Base-by-base conservation (phyloP, 2,888 invertebrate genomes). In the Scaptodrosophila latifasciaeformis region DNA sequence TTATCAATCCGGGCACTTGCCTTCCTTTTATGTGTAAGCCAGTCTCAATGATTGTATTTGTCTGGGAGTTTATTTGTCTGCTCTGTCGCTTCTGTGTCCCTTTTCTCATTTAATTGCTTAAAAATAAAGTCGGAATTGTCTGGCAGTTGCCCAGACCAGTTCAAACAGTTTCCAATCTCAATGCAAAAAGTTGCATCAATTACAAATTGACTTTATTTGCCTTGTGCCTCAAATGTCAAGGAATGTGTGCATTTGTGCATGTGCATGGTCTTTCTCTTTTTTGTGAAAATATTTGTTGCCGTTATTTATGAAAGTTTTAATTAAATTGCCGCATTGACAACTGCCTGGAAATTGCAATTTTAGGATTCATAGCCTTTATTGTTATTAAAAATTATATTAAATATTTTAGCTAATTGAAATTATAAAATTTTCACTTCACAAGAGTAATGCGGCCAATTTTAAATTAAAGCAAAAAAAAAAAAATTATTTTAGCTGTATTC, bases 271-370 rank as follows among this genome's bases (percentile, higher is more conserved):
- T 7, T 10, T 17, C 10, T 31, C 13, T 34, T 5, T n/a, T n/a
- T 13, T 18, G 2, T 2, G 30, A 9, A 19, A 9, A 12, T 17
- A 30, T 43, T 43, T n/a, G n/a, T n/a, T 35, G 17, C 31, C n/a
- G 13, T 21, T 17, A 50, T 50, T 50, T 50, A 50, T 44, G 44
- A 35, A 50, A 44, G 34, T 44, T 44, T 50, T 50, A 50, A 50
- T 50, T 50, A 50, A 49, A 49, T 19, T 24, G 3, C 24, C 24
- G n/a, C n/a, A n/a, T n/a, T n/a, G n/a, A n/a, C n/a, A n/a, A n/a
- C n/a, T n/a, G n/a, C n/a, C n/a, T n/a, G n/a, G n/a, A n/a, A n/a
- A n/a, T n/a, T n/a, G n/a, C n/a, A n/a, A n/a, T n/a, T n/a, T n/a
- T n/a, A n/a, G n/a, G n/a, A n/a, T n/a, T n/a, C n/a, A n/a, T n/a